phyloP scores from a whole-genome alignment of 2,797 vertebrate genomes.

The Accipiter badius region DNA sequence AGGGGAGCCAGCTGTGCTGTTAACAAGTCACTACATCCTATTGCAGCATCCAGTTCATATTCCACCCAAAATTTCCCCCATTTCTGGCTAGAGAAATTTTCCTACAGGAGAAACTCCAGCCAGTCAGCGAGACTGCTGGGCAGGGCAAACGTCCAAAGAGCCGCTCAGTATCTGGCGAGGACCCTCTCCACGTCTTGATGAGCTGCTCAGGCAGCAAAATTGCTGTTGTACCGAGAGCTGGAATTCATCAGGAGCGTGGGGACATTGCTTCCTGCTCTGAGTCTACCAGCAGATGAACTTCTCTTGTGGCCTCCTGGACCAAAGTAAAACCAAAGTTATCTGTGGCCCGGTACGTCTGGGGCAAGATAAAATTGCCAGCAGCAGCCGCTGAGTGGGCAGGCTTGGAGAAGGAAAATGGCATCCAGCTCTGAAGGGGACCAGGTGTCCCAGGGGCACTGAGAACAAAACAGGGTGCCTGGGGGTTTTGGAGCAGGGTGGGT shows the following conservation, averaged over 20 bases:
- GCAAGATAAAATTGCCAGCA: background rate
- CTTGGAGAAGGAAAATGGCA: background rate
- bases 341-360: background rate
- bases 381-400: background rate
- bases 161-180: background rate
- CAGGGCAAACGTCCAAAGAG: slow-evolving; percentile 6
- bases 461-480: background rate
- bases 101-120: slow-evolving; percentile 37
- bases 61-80: background rate
- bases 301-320: background rate
- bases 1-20: slow-evolving; percentile 16
- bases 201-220: slow-evolving; percentile 29
- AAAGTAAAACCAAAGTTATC: background rate
- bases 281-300: background rate
- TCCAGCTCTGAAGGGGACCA: background rate
- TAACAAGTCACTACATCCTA: slow-evolving; percentile 52
- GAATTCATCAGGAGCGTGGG: background rate
- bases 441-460: background rate
- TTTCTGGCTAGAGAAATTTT: slow-evolving; percentile 57
- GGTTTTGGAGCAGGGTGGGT: background rate
- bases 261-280: background rate
- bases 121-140: slow-evolving; percentile 41
- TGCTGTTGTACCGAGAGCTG: background rate
- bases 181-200: slow-evolving; percentile 9
- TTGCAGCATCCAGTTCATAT: slow-evolving; percentile 34